phyloP scores from a whole-genome alignment of 2,797 vertebrate species.

The Vipera ursinii region DNA sequence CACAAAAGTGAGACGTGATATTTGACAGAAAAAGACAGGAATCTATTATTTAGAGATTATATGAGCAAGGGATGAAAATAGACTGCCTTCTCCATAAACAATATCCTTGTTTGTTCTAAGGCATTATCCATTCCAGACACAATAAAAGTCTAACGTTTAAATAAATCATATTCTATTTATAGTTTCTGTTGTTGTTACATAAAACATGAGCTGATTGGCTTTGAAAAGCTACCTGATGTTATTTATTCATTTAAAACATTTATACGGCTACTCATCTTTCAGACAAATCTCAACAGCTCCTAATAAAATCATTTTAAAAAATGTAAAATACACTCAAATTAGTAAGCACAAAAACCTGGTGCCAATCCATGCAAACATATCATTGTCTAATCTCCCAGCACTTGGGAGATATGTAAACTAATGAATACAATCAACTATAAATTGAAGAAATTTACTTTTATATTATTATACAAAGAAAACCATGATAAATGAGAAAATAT shows the following conservation, averaged over 20 bases:
- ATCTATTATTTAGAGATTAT: slow-evolving; percentile 22
- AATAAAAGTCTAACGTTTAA: slow-evolving; percentile 5
- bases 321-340: not conserved
- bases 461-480: slow-evolving; percentile 41
- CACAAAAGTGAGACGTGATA: slow-evolving; percentile 17
- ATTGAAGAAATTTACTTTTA: slow-evolving; percentile 42
- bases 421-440: slow-evolving; percentile 7
- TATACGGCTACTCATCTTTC: not conserved
- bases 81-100: not conserved
- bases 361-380: not conserved
- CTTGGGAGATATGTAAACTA: not conserved
- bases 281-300: not conserved
- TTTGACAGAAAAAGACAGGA: slow-evolving; percentile 25
- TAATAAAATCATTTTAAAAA: not conserved
- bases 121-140: not conserved
- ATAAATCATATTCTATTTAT: slow-evolving; percentile 11
- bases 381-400: not conserved
- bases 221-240: slow-evolving; percentile 31
- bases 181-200: slow-evolving; percentile 19
- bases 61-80: not conserved
- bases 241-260: not conserved
- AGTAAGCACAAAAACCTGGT: not conserved
- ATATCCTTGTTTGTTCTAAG: slow-evolving; percentile 7
- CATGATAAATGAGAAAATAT: slow-evolving; percentile 21
- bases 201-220: slow-evolving; percentile 23